Percentiles rank a stretch among this genome's conserved stretches.
These are phyloP conservation scores for Eilema sororculum DNA, from an alignment of 2,888 invertebrate species.

Conservation along the genomic window DNA sequence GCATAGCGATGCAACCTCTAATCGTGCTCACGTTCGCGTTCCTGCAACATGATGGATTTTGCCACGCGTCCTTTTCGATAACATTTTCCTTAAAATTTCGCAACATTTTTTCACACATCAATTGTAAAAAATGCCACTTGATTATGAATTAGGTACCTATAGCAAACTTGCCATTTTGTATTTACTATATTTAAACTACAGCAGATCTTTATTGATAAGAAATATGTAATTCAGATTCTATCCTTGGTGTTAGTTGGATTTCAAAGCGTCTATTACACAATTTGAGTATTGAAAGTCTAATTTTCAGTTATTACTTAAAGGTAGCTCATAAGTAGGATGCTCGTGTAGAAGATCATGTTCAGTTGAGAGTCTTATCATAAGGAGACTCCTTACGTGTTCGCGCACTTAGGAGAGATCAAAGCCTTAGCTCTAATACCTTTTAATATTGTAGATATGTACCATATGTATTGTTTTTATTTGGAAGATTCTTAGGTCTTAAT, in stretches of 20 bases:
- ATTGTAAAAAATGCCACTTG: background rate
- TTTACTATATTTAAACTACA: background rate
- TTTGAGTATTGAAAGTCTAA: background rate
- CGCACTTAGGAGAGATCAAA: too few species aligned
- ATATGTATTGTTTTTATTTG: too few species aligned
- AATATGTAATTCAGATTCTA: background rate
- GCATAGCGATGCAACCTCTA: slow-evolving; percentile 73
- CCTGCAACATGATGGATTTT: slow-evolving; percentile 55
- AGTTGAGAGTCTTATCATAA: too few species aligned
- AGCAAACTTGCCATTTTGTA: background rate
- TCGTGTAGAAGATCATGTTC: too few species aligned
- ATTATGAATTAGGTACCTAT: background rate
- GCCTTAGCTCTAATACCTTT: too few species aligned
- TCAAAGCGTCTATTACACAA: background rate
- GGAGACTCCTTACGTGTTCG: too few species aligned
- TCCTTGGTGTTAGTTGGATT: background rate
- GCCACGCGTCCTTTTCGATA: slow-evolving; percentile 41
- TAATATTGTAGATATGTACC: too few species aligned
- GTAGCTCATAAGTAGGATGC: too few species aligned
- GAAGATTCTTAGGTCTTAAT: too few species aligned
- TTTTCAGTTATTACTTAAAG: too few species aligned
- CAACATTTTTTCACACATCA: slow-evolving; percentile 22
- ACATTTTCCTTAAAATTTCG: slow-evolving; percentile 35
- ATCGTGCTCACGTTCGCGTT: slow-evolving; percentile 60
- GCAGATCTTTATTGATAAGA: background rate